Base-by-base conservation (phyloP, 2,888 invertebrate species). In the Hydrotaea diabolus region DNA sequence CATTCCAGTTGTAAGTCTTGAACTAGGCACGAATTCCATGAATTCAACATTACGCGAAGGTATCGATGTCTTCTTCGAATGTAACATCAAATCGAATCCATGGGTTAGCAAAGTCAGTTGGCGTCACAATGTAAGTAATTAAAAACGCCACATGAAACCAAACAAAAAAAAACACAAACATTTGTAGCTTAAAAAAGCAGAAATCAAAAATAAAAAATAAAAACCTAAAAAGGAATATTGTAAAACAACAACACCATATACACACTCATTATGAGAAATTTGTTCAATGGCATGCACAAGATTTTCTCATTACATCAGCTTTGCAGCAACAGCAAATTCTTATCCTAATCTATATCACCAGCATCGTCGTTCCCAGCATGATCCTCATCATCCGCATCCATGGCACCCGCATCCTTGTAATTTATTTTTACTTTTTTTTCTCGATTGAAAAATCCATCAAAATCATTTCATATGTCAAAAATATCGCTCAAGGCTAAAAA, bases 11-110 rank as follows among this genome's bases (percentile, higher is more conserved):
- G 96, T 97, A 79, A 95, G 95, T 11, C 92, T 97, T 87, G 96
- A 96, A 90, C 94, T 97, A 87, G 97, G 97, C 3, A 96, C 96
- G 87, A 97, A 95, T 88, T 93, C 97, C 64, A 95, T 92, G 75
- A 92, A 97, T 90, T 95, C 96, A 0, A 95, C 95, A 87, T 96
- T 98, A 89, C 96, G 96, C 88, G 97, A 97, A 92, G 97, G 96
- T 8, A 96, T 96, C 83, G 97, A 97, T 91, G 97, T 97, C 13
- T 97, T 97, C 93, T 97, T 97, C 91, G 97, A 97, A 91, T 97
- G 97, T 93, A 96, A 95, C 92, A 97, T 97, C 89, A 96, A 96
- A 91, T 96, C 97, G 23, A 97, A 97, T 93, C 97, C 97, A 0
- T 96, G 95, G 95, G 95, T 96, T 76, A 95, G 95, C 91, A 95